Evolutionary conservation across 2,113 vertebrate genomes (phyloP).

Genomic region (Corythornis vintsioides): DNA sequence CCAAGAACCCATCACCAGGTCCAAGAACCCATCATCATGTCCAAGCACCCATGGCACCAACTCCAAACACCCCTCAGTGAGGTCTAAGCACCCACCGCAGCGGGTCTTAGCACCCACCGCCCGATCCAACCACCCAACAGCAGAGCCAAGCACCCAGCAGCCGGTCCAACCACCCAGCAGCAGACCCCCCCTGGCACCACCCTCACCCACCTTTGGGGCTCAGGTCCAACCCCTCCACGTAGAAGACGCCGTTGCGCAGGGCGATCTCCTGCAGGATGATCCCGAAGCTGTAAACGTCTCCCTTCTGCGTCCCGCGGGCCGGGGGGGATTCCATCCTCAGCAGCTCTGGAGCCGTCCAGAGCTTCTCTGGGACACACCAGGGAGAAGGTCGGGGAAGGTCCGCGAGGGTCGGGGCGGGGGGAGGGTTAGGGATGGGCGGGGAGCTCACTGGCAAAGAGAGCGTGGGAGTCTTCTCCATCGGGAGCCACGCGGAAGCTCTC

Average conservation of each 20-base stretch:
- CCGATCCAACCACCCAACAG: fast-evolving
- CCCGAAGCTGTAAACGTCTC: conserved; percentile 90
- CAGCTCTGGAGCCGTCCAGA: conserved; percentile 90
- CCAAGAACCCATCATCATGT: fast-evolving
- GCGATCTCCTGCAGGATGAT: conserved; percentile 93
- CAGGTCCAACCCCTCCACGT: conserved; percentile 80
- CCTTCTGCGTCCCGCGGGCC: conserved; percentile 82
- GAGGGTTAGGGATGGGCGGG: fast-evolving
- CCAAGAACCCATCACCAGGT: background rate
- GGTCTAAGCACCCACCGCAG: background rate
- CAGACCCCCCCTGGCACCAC: background rate
- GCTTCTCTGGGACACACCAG: conserved; percentile 77
- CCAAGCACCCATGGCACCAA: fast-evolving
- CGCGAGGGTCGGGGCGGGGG: fast-evolving
- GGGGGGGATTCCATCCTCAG: conserved; percentile 72
- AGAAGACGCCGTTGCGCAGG: conserved; percentile 85
- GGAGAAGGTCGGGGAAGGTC: fast-evolving
- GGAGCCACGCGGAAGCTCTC: conserved; percentile 78
- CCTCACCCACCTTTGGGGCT: conserved; percentile 85
- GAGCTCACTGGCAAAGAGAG: conserved; percentile 86
- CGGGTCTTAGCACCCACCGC: background rate
- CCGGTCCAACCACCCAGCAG: background rate
- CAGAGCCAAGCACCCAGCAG: background rate
- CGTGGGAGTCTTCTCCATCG: conserved; percentile 77
- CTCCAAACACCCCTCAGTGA: background rate